Evolutionary conservation across 2,797 vertebrate genomes (phyloP).

Genomic region (Etheostoma perlongum): DNA sequence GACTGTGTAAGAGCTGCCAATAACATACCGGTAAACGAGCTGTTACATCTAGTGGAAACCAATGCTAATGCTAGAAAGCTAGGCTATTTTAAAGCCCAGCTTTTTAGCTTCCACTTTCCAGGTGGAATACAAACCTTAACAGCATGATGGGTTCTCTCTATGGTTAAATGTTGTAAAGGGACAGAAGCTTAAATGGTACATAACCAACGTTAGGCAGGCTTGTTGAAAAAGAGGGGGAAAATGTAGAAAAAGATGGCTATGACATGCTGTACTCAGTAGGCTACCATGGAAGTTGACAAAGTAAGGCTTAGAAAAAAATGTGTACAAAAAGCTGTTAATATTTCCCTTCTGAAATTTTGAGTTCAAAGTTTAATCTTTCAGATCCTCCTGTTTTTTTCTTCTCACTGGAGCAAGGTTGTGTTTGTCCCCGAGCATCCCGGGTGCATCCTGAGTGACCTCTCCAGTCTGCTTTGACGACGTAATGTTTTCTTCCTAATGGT

Average conservation of each 20-base stretch:
- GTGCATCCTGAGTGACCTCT: constrained; percentile 64
- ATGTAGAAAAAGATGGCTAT: neutral
- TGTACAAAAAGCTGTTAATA: neutral
- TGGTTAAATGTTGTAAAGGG: neutral
- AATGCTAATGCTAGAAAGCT: no score
- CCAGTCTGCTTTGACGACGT: constrained; percentile 61
- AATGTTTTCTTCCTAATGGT: constrained; percentile 67
- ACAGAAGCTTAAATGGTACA: neutral
- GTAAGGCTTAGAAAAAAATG: neutral
- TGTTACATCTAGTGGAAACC: no score
- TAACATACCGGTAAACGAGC: neutral
- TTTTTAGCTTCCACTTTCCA: no score
- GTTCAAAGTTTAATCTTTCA: constrained; percentile 8
- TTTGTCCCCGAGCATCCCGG: constrained; percentile 41
- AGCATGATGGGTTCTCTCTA: neutral
- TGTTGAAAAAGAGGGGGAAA: neutral
- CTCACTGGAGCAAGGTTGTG: constrained; percentile 29
- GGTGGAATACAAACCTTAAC: no score
- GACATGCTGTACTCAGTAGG: neutral
- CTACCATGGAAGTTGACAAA: neutral
- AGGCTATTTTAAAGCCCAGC: no score
- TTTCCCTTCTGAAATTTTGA: neutral
- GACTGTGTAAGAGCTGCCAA: neutral
- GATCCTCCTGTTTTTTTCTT: neutral
- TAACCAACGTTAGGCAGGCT: neutral